phyloP scores from a whole-genome alignment of 2,797 vertebrate genomes.

The Erethizon dorsatum region DNA sequence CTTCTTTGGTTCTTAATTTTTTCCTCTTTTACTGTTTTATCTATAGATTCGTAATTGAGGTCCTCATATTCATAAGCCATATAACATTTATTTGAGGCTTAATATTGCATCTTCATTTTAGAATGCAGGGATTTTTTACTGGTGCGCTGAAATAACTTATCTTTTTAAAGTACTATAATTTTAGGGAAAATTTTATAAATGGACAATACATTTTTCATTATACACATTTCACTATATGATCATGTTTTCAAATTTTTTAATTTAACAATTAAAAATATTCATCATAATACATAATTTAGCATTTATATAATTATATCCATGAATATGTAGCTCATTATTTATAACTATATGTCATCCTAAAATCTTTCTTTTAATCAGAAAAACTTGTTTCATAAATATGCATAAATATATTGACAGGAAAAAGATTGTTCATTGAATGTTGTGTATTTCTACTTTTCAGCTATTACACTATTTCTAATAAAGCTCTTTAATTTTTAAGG shows the following conservation, averaged over 20 bases:
- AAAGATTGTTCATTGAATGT: background rate
- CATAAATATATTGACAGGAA: background rate
- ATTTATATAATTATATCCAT: slow-evolving; percentile 52
- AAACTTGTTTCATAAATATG: background rate
- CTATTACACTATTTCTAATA: background rate
- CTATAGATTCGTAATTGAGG: background rate
- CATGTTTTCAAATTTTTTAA: background rate
- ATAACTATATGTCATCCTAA: slow-evolving; percentile 55
- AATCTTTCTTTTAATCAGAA: slow-evolving; percentile 19
- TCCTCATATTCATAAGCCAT: background rate
- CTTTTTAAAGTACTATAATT: background rate
- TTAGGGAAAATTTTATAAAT: slow-evolving; percentile 5
- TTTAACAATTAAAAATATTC: background rate
- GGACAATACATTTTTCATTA: background rate
- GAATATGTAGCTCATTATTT: slow-evolving; percentile 60
- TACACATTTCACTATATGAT: background rate
- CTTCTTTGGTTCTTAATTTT: background rate
- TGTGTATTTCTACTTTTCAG: background rate
- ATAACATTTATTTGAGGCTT: background rate
- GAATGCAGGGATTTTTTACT: background rate
- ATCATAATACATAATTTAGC: background rate
- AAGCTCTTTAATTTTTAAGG: background rate
- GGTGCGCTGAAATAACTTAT: background rate
- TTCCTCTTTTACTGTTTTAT: background rate
- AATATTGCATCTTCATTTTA: slow-evolving; percentile 1